Conservation (phyloP, 2,113 vertebrate species). For the Pongo abelii region DNA sequence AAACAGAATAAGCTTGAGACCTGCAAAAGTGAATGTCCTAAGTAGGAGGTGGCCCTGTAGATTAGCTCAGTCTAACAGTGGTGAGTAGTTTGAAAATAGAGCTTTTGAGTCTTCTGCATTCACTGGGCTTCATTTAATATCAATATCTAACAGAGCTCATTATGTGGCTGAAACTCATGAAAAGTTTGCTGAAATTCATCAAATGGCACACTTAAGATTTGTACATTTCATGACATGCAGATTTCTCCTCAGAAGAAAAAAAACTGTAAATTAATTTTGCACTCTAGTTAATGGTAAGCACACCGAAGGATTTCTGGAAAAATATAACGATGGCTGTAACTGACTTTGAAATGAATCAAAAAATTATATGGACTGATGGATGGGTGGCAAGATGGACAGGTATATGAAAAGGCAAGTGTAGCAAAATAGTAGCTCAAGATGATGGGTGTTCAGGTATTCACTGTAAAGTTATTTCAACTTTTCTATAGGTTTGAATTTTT, state of each 20-base stretch:
- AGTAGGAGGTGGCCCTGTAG: background rate
- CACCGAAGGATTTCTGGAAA: background rate
- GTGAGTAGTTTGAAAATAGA: background rate
- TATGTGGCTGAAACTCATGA: background rate
- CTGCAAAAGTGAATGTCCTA: background rate
- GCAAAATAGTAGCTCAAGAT: background rate
- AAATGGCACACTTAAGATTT: background rate
- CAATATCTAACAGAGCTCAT: background rate
- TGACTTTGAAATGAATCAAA: slow-evolving; percentile 16
- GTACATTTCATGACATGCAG: background rate
- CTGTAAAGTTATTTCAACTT: background rate
- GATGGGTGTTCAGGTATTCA: background rate
- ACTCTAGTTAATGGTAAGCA: background rate
- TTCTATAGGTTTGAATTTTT: background rate
- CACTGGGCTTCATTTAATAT: background rate
- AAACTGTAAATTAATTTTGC: background rate
- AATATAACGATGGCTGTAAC: background rate
- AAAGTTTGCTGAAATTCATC: background rate
- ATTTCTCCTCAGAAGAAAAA: background rate
- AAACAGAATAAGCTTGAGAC: background rate
- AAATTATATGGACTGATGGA: background rate
- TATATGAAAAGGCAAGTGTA: background rate
- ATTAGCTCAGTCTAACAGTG: background rate
- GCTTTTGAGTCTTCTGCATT: background rate
- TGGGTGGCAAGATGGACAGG: background rate